A percentile compares a stretch with the other conserved stretches of the same genome.
These are phyloP conservation scores for Morpho helenor DNA, from an alignment of 2,888 invertebrate genomes.

Conservation along the genomic window DNA sequence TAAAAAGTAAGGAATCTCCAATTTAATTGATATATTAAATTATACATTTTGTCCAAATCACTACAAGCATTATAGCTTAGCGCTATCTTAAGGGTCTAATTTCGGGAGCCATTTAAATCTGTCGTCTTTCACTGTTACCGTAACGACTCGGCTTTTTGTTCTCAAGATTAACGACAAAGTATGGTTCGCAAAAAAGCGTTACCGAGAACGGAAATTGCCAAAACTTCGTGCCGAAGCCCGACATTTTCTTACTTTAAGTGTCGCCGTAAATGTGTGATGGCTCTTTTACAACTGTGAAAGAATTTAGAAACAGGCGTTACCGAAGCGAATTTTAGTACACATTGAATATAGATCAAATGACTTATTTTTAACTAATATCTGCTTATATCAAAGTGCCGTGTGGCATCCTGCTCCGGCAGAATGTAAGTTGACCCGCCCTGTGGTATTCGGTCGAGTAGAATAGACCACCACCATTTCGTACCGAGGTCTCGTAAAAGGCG, in stretches of 20 bases:
- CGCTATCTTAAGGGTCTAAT: conserved; percentile 37
- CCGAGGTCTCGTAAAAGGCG: too few relatives aligned
- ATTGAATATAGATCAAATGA: conserved; percentile 35
- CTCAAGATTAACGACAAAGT: conserved; percentile 75
- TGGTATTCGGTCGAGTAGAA: too few relatives aligned
- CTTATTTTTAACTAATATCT: too few relatives aligned
- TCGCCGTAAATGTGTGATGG: conserved; percentile 77
- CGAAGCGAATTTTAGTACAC: conserved; percentile 67
- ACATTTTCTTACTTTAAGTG: conserved; percentile 76
- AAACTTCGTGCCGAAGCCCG: conserved; percentile 74
- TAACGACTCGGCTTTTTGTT: conserved; percentile 68
- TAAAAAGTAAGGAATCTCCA: too few relatives aligned
- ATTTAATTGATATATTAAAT: too few relatives aligned
- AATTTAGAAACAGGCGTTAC: conserved; percentile 77
- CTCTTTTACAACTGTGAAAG: conserved; percentile 76
- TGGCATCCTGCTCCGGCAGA: too few relatives aligned
- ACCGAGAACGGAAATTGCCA: conserved; percentile 73
- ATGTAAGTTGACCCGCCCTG: too few relatives aligned
- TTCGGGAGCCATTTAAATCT: conserved; percentile 59
- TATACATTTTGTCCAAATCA: conserved; percentile 8
- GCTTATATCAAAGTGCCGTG: too few relatives aligned
- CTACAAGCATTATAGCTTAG: conserved; percentile 23
- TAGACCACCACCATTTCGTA: too few relatives aligned
- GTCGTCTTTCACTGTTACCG: conserved; percentile 57
- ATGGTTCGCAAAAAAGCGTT: conserved; percentile 69